phyloP scores from a whole-genome alignment of 1,140 invertebrate species.

The Chrysopa pallens region DNA sequence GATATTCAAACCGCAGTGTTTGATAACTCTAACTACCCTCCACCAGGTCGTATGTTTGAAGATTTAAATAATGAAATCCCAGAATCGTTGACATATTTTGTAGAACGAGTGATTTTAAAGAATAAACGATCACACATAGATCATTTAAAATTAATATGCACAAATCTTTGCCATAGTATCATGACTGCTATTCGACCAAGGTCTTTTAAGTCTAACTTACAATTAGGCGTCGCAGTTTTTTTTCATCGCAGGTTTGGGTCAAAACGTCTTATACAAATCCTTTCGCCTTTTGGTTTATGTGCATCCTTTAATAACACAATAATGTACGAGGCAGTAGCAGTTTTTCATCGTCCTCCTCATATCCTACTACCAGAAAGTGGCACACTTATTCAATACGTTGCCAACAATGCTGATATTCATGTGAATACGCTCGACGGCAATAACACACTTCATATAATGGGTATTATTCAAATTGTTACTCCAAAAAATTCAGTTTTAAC shows the following conservation, averaged over 20 bases:
- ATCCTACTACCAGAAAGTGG: constrained; percentile 17
- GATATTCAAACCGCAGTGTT: constrained; percentile 9
- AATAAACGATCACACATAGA: constrained; percentile 13
- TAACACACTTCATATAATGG: constrained; percentile 22
- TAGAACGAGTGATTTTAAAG: constrained; percentile 16
- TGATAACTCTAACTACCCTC: constrained; percentile 15
- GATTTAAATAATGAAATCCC: constrained; percentile 15
- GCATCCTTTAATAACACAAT: constrained; percentile 18
- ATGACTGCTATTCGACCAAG: constrained; percentile 19
- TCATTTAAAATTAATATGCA: constrained; percentile 17
- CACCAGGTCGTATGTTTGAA: constrained; percentile 16
- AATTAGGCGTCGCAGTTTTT: constrained; percentile 18
- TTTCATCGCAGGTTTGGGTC: constrained; percentile 18
- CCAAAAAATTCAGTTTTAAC: constrained; percentile 12
- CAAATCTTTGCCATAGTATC: constrained; percentile 19
- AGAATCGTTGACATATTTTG: constrained; percentile 14
- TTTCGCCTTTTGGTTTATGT: constrained; percentile 17
- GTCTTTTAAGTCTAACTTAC: constrained; percentile 17
- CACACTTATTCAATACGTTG: constrained; percentile 20
- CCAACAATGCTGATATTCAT: constrained; percentile 22
- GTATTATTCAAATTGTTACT: constrained; percentile 20
- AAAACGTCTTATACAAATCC: constrained; percentile 17
- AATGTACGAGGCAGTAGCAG: constrained; percentile 18
- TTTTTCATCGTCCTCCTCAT: constrained; percentile 17
- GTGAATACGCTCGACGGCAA: constrained; percentile 20